phyloP scores from a whole-genome alignment of 2,888 invertebrate genomes.

The Coelopa pilipes region DNA sequence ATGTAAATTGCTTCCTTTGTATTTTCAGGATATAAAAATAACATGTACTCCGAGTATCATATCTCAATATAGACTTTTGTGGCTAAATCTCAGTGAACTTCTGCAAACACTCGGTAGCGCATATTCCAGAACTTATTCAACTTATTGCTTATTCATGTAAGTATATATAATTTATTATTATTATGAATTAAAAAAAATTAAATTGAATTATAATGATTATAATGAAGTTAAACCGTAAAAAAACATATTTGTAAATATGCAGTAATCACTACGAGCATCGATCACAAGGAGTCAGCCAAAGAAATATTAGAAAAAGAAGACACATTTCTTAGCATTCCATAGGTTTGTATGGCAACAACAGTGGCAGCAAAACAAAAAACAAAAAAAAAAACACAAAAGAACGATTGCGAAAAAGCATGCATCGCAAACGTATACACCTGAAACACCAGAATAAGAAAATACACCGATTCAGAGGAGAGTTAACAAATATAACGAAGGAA shows the following conservation, averaged over 20 bases:
- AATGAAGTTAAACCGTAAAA: background rate
- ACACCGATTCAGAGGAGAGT: too few relatives aligned
- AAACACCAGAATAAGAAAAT: too few relatives aligned
- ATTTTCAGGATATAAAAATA: slow-evolving; percentile 69
- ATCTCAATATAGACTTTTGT: slow-evolving; percentile 72
- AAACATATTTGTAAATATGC: background rate
- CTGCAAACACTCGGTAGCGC: slow-evolving; percentile 75
- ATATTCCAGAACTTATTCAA: slow-evolving; percentile 75
- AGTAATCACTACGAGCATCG: too few relatives aligned
- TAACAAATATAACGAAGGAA: too few relatives aligned
- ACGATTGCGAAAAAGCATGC: too few relatives aligned
- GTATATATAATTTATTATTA: slow-evolving; percentile 25
- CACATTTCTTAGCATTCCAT: too few relatives aligned
- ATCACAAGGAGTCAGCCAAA: too few relatives aligned
- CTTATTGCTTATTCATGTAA: slow-evolving; percentile 67
- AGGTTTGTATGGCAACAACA: too few relatives aligned
- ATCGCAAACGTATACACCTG: too few relatives aligned
- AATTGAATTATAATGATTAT: background rate
- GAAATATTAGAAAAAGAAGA: too few relatives aligned
- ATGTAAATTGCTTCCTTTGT: background rate
- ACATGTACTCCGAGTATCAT: slow-evolving; percentile 71
- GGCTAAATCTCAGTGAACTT: slow-evolving; percentile 76
- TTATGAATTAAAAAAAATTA: background rate
- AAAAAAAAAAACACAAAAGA: too few relatives aligned
- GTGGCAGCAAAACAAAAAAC: too few relatives aligned